Conservation (phyloP, 2,797 vertebrate genomes). For the Chelidonichthys spinosus region DNA sequence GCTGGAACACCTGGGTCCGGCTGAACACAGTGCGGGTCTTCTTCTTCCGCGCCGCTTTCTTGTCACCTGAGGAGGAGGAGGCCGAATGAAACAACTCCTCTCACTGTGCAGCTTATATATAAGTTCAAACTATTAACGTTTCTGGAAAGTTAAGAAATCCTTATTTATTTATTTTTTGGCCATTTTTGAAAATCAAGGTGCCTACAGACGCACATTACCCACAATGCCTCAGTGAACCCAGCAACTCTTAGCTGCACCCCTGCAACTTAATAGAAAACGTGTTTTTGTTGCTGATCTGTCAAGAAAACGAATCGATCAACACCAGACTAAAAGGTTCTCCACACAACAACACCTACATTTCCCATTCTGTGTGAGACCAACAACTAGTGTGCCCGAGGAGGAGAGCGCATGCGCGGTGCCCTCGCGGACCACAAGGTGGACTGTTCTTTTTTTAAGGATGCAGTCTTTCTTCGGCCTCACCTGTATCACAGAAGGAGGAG, state of each 20-base stretch:
- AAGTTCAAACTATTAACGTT: neutral
- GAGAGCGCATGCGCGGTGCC: conserved; percentile 29
- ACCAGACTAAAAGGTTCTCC: neutral
- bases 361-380: neutral
- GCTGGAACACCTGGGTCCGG: conserved; percentile 91
- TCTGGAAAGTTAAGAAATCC: neutral
- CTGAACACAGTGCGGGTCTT: conserved; percentile 91
- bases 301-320: neutral
- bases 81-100: neutral
- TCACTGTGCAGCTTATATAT: neutral
- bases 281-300: neutral
- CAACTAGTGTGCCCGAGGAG: neutral
- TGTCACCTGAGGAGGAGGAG: conserved; percentile 48
- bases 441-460: neutral
- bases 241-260: conserved; percentile 14
- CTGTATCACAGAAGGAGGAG: conserved; percentile 51
- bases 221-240: neutral
- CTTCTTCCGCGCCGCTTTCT: conserved; percentile 82
- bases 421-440: neutral
- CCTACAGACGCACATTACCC: neutral
- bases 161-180: neutral
- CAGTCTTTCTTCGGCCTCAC: conserved; percentile 14
- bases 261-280: neutral
- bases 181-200: neutral
- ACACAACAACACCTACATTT: neutral